Conservation (phyloP, 1,140 invertebrate genomes). For the Physella acuta region DNA sequence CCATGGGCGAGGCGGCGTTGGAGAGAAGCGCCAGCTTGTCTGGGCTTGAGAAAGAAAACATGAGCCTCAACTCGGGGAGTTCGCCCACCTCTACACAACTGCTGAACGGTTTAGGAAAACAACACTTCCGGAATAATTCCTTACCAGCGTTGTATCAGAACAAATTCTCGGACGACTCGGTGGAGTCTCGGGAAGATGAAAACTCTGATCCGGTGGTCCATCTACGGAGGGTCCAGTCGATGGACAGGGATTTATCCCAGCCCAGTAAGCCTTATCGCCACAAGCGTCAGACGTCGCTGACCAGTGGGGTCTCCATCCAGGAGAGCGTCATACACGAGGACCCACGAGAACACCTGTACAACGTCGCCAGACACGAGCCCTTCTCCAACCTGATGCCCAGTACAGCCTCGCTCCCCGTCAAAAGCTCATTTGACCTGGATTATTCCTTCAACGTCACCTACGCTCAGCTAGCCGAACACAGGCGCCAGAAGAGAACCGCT, state of each 20-base stretch:
- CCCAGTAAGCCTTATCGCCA: slow-evolving; percentile 21
- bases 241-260: not conserved
- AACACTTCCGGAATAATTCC: not conserved
- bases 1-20: not conserved
- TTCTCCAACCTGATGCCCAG: slow-evolving; percentile 32
- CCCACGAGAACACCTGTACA: slow-evolving; percentile 39
- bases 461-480: slow-evolving; percentile 41
- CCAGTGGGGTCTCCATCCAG: slow-evolving; percentile 28
- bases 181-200: not conserved
- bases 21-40: not conserved
- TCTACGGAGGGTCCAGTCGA: slow-evolving; percentile 1
- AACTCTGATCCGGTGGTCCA: not conserved
- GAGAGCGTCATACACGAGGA: slow-evolving; percentile 38
- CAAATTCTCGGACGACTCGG: not conserved
- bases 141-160: not conserved
- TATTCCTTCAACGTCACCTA: slow-evolving; percentile 43
- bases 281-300: slow-evolving; percentile 33
- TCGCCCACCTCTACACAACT: not conserved
- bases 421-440: slow-evolving; percentile 41
- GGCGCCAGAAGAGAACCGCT: slow-evolving; percentile 31
- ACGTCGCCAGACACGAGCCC: slow-evolving; percentile 33
- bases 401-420: slow-evolving; percentile 37
- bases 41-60: slow-evolving; percentile 12
- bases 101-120: not conserved
- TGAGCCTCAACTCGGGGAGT: not conserved